Base-by-base conservation (phyloP, 2,888 invertebrate genomes). In the Cheilosia impressa region DNA sequence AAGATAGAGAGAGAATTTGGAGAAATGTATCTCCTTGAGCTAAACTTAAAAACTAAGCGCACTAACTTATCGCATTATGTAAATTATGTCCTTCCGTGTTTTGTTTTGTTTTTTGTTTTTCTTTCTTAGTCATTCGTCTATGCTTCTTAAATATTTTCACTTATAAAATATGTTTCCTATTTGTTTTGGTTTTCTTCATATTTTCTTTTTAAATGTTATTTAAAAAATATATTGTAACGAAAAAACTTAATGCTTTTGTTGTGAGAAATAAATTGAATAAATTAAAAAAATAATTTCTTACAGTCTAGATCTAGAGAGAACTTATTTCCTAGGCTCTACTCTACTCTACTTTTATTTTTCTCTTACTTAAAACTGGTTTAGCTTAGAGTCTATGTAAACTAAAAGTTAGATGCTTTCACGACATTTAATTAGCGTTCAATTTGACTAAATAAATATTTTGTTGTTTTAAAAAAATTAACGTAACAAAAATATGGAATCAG, bases 221-320 rank as follows among this genome's bases (percentile, higher is more conserved):
- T 89, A 88, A 90, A 91, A 91, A 91, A 91, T 89, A 89, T 90
- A 91, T 90, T 90, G 89, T 90, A 91, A 91, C 90, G 90, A 71
- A 63, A 65, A 77, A 77, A 73, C 47, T 60, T 60, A 75, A 82
- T 62, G 57, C 19, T 72, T 69, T 76, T 77, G 38, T 81, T 71
- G 34, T 63, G 22, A 53, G 63, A 63, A 76, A 72, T 53, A 9
- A 43, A 47, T 43, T 4, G 22, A 45, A 69, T 24, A 22, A 62
- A 52, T 55, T 53, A 34, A 45, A 55, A 50, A 52, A 71, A 31
- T 57, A 71, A 75, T 55, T 62, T 55, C 79, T 82, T 81, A 88
- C 83, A 88, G 4, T 24, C 84, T 84, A 84, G 63, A 13, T 38
- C 38, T 38, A 72, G 55, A 78, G 63, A 78, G 55, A 78, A 80